Percentiles rank a stretch among this genome's conserved stretches.
Evolutionary conservation across 2,113 vertebrate species (phyloP).

Genomic region (Setophaga coronata): DNA sequence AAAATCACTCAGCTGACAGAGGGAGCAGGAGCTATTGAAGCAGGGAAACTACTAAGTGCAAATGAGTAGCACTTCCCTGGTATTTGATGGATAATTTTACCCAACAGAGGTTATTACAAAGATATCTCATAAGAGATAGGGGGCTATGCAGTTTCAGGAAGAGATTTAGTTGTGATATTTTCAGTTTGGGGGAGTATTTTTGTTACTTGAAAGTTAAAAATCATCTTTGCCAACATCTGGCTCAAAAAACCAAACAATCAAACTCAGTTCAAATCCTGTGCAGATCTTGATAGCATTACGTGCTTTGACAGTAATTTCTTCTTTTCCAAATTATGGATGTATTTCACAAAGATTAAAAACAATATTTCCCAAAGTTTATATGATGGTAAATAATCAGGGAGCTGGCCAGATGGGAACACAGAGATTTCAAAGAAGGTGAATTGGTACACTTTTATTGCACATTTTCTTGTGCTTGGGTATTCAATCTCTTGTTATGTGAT

Average conservation of each 20-base stretch:
- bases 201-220: neutral
- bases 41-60: slow-evolving; percentile 1
- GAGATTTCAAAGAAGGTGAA: neutral
- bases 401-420: neutral
- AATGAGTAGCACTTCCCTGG: slow-evolving; percentile 31
- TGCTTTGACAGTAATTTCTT: neutral
- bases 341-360: neutral
- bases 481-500: neutral
- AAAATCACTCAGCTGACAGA: slow-evolving; percentile 35
- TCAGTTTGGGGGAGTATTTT: neutral
- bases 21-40: slow-evolving; percentile 21
- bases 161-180: slow-evolving; percentile 30
- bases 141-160: slow-evolving; percentile 14
- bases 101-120: slow-evolving; percentile 16
- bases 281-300: neutral
- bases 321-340: neutral
- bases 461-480: neutral
- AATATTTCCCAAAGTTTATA: neutral
- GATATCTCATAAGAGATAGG: neutral
- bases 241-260: neutral
- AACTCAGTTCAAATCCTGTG: neutral
- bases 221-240: neutral
- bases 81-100: slow-evolving; percentile 20
- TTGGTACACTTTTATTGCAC: neutral
- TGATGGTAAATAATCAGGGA: neutral